Evolutionary conservation across 2,113 vertebrate species (phyloP).

Genomic region (Uria aalge): DNA sequence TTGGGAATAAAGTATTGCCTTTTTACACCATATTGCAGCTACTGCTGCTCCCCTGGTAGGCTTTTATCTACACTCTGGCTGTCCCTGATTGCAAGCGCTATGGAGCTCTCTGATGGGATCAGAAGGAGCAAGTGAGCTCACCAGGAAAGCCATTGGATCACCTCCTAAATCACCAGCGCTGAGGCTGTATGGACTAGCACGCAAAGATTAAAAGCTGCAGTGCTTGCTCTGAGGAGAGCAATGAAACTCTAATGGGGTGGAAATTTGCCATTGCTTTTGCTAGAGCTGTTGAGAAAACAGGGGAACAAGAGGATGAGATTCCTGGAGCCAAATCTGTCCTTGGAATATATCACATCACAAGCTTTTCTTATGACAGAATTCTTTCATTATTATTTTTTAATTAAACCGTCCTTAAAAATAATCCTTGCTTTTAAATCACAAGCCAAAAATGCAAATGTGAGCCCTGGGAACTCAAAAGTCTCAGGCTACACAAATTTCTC

Average conservation of each 20-base stretch:
- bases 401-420: constrained; percentile 30
- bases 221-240: not conserved
- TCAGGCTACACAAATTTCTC: constrained; percentile 40
- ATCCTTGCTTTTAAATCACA: constrained; percentile 50
- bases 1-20: not conserved
- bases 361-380: constrained; percentile 24
- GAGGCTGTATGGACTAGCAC: not conserved
- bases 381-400: constrained; percentile 44
- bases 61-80: not conserved
- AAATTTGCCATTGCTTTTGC: not conserved
- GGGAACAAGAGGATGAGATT: not conserved
- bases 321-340: not conserved
- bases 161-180: not conserved
- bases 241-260: not conserved
- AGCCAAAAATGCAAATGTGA: constrained; percentile 41
- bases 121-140: not conserved
- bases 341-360: constrained; percentile 8
- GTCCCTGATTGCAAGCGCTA: not conserved
- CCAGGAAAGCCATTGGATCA: not conserved
- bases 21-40: not conserved
- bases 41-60: not conserved
- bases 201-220: not conserved
- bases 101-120: not conserved
- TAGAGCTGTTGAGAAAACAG: not conserved
- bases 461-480: constrained; percentile 27